Percentiles rank a stretch among this genome's conserved stretches.
Conservation (phyloP, 2,113 vertebrate species). For the Catharus minimus region DNA sequence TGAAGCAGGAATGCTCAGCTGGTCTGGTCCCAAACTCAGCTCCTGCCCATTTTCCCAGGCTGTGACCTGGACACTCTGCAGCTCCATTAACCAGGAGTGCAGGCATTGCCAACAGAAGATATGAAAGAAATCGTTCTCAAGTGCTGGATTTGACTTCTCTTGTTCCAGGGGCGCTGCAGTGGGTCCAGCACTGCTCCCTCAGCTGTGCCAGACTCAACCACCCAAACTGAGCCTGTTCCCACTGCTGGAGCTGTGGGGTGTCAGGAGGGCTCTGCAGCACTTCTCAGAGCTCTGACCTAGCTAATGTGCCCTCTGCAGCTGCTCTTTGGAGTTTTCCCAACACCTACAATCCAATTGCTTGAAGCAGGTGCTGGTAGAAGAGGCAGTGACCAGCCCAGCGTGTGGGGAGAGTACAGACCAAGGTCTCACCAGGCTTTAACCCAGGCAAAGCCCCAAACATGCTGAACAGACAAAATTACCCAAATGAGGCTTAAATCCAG, state of each 20-base stretch:
- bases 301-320: not conserved
- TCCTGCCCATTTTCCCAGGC: not conserved
- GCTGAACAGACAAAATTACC: not conserved
- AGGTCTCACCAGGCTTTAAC: not conserved
- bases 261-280: not conserved
- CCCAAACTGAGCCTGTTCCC: not conserved
- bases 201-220: not conserved
- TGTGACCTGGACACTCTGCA: not conserved
- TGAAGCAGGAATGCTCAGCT: not conserved
- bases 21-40: not conserved
- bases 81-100: not conserved
- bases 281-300: not conserved
- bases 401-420: not conserved
- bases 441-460: not conserved
- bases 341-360: not conserved
- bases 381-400: not conserved
- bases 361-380: not conserved
- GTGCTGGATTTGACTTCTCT: conserved; percentile 11
- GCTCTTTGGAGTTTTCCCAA: not conserved
- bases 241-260: not conserved
- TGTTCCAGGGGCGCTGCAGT: not conserved
- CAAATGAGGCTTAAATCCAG: not conserved
- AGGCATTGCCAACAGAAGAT: not conserved
- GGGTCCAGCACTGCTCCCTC: not conserved
- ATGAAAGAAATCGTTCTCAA: not conserved